Evolutionary conservation across 2,888 invertebrate genomes (phyloP).

Genomic region (Drosophila falleni): DNA sequence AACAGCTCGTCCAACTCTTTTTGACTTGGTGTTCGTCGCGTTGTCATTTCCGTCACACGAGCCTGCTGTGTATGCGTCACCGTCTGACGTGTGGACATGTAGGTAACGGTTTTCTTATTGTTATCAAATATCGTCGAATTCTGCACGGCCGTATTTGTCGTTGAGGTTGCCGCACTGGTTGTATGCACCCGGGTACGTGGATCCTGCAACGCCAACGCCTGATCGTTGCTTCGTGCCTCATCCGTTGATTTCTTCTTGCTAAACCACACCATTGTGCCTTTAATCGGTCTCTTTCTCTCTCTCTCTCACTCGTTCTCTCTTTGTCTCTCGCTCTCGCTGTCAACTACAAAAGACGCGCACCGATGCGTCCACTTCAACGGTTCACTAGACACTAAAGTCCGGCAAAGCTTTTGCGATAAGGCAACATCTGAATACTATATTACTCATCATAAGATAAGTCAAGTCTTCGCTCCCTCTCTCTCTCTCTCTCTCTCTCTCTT

Average conservation of each 20-base stretch:
- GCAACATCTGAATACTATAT: not conserved
- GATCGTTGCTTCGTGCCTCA: slow-evolving; percentile 9
- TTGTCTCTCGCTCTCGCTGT: not conserved
- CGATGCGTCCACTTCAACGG: slow-evolving; percentile 16
- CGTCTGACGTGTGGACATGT: slow-evolving; percentile 75
- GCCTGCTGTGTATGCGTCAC: slow-evolving; percentile 81
- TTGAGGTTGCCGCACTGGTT: slow-evolving; percentile 77
- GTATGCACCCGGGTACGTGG: slow-evolving; percentile 77
- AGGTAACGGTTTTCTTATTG: slow-evolving; percentile 74
- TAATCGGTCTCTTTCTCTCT: not conserved
- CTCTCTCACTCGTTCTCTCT: not conserved
- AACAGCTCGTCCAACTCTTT: slow-evolving; percentile 76
- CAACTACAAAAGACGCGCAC: not conserved
- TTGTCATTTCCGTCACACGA: slow-evolving; percentile 74
- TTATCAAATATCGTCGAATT: slow-evolving; percentile 78
- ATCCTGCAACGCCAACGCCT: slow-evolving; percentile 75
- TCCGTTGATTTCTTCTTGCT: slow-evolving; percentile 44
- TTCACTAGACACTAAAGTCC: slow-evolving; percentile 28
- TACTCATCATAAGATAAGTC: slow-evolving; percentile 13
- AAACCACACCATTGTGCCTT: slow-evolving; percentile 34
- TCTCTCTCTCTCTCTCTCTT: slow-evolving; percentile 1
- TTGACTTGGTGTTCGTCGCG: slow-evolving; percentile 74
- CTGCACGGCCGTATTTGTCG: slow-evolving; percentile 78
- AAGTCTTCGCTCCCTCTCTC: slow-evolving; percentile 11
- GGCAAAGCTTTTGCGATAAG: slow-evolving; percentile 32